A percentile compares a stretch with the other conserved stretches of the same genome.
These are phyloP conservation scores for Poeciliopsis prolifica DNA, from an alignment of 2,113 vertebrate species.

Conservation along the genomic window DNA sequence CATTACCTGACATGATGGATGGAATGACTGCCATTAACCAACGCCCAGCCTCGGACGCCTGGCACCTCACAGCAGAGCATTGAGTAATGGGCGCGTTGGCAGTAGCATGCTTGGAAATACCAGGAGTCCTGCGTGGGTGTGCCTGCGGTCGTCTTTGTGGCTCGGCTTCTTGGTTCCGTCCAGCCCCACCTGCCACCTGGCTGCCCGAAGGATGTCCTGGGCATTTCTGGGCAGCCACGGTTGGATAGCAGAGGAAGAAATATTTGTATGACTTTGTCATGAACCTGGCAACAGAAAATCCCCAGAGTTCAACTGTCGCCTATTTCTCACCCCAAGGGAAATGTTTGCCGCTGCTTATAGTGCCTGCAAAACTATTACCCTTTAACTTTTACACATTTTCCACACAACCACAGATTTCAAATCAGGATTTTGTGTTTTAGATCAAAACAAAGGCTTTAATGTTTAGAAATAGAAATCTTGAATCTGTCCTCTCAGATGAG, in stretches of 20 bases:
- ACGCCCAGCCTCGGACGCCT: conserved; percentile 65
- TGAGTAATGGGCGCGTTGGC: conserved; percentile 68
- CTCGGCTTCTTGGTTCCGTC: conserved; percentile 59
- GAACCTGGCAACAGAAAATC: conserved; percentile 42
- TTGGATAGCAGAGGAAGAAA: conserved; percentile 48
- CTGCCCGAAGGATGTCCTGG: conserved; percentile 53
- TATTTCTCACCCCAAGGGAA: conserved; percentile 25
- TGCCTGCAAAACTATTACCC: neutral
- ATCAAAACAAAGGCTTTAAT: neutral
- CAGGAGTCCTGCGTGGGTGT: conserved; percentile 60
- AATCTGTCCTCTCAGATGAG: neutral
- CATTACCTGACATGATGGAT: conserved; percentile 82
- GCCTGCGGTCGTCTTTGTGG: conserved; percentile 60
- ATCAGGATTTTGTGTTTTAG: neutral
- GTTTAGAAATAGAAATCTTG: neutral
- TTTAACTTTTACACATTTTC: neutral
- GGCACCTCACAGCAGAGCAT: conserved; percentile 70
- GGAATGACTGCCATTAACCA: conserved; percentile 72
- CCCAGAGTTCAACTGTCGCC: conserved; percentile 22
- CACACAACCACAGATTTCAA: neutral
- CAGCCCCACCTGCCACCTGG: conserved; percentile 74
- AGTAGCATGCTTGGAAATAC: conserved; percentile 46
- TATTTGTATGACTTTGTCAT: conserved; percentile 60
- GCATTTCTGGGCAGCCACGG: conserved; percentile 62
- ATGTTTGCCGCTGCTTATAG: neutral